phyloP scores from a whole-genome alignment of 2,888 invertebrate genomes.

The Lochmaea crataegi region DNA sequence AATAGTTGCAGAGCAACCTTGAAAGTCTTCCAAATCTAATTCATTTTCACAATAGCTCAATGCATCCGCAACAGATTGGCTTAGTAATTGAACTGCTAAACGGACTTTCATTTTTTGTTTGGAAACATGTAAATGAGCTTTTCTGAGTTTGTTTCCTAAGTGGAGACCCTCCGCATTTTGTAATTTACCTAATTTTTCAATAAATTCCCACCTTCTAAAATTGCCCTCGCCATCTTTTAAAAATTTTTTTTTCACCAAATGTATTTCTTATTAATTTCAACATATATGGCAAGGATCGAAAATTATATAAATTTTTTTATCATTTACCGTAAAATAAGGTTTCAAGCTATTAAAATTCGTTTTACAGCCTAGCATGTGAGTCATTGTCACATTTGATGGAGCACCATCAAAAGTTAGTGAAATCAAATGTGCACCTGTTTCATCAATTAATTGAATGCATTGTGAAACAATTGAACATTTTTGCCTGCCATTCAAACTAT shows the following conservation, averaged over 20 bases:
- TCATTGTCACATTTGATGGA: constrained; percentile 45
- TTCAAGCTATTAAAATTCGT: background rate
- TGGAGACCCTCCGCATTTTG: constrained; percentile 33
- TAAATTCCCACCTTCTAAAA: constrained; percentile 28
- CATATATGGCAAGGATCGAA: constrained; percentile 34
- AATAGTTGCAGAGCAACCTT: constrained; percentile 8
- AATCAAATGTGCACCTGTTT: constrained; percentile 39
- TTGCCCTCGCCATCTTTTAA: constrained; percentile 28
- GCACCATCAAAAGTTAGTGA: constrained; percentile 53
- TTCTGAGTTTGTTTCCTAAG: constrained; percentile 33
- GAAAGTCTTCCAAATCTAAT: background rate
- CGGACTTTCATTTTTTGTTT: constrained; percentile 32
- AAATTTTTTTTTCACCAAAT: constrained; percentile 23
- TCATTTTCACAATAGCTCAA: constrained; percentile 9
- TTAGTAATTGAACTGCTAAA: constrained; percentile 23
- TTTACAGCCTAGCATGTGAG: background rate
- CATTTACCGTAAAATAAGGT: background rate
- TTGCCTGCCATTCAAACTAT: constrained; percentile 48
- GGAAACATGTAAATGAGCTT: constrained; percentile 27
- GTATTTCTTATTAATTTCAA: constrained; percentile 30
- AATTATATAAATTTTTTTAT: constrained; percentile 29
- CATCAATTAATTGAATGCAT: constrained; percentile 44
- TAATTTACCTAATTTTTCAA: constrained; percentile 27
- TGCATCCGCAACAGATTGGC: constrained; percentile 23
- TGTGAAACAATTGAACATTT: constrained; percentile 47